Conservation (phyloP, 2,113 vertebrate genomes). For the Pygoscelis antarcticus region DNA sequence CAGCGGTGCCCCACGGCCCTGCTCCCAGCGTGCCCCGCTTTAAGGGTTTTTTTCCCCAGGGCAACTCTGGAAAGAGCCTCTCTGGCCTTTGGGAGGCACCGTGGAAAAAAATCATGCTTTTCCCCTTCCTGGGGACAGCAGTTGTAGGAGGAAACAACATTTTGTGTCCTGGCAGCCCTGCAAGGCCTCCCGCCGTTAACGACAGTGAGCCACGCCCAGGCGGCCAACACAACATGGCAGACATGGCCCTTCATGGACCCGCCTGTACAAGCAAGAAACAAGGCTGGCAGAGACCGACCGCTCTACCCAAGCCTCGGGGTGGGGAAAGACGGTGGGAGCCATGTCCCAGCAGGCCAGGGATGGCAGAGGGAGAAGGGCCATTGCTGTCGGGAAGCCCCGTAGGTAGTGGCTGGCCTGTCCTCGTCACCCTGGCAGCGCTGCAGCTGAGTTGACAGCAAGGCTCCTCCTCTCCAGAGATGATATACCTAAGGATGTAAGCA, state of each 20-base stretch:
- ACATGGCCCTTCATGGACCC: accelerated
- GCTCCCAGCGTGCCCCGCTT: accelerated
- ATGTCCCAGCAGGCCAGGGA: not conserved
- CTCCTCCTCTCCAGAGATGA: not conserved
- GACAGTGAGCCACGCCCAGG: accelerated
- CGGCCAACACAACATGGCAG: accelerated
- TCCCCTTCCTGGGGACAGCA: not conserved
- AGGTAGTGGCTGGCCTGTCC: not conserved
- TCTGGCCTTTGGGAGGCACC: not conserved
- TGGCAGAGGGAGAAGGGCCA: not conserved
- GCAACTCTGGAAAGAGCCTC: not conserved
- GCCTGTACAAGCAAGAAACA: not conserved
- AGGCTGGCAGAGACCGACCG: accelerated
- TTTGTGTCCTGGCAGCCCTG: not conserved
- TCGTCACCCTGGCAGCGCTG: not conserved
- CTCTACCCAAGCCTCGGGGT: not conserved
- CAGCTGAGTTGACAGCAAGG: not conserved
- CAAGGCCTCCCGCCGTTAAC: not conserved
- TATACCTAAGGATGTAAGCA: not conserved
- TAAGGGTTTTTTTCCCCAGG: accelerated
- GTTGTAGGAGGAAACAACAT: accelerated
- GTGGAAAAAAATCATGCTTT: accelerated
- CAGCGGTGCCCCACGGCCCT: accelerated
- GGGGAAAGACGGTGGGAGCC: not conserved
- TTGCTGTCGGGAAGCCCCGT: accelerated